Percentiles rank a stretch among this genome's conserved stretches.
phyloP scores from a whole-genome alignment of 2,797 vertebrate genomes.

The Microchirus variegatus region DNA sequence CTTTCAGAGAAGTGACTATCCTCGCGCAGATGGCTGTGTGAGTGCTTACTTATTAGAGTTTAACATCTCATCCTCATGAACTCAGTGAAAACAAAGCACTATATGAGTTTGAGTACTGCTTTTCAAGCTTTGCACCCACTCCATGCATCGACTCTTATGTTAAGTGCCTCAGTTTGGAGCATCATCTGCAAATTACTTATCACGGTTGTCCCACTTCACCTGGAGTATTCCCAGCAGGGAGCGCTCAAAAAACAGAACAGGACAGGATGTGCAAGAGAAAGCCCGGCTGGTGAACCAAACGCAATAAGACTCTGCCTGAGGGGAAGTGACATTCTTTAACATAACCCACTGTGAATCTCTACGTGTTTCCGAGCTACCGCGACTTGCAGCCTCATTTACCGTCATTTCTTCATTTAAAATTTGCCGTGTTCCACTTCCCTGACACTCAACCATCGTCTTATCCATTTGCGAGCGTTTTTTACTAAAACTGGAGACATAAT shows the following conservation, averaged over 20 bases:
- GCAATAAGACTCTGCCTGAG: conserved; percentile 30
- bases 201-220: conserved; percentile 50
- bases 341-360: conserved; percentile 38
- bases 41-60: conserved; percentile 32
- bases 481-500: conserved; percentile 7
- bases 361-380: conserved; percentile 2
- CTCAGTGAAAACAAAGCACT: conserved; percentile 44
- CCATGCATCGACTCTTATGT: conserved; percentile 28
- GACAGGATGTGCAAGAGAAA: conserved; percentile 32
- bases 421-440: neutral
- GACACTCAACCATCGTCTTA: conserved; percentile 14
- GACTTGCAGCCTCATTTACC: neutral
- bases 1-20: conserved; percentile 6
- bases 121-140: conserved; percentile 36
- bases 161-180: conserved; percentile 52
- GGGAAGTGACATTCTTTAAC: conserved; percentile 43
- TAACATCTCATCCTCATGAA: conserved; percentile 38
- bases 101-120: conserved; percentile 36
- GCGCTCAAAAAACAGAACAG: conserved; percentile 40
- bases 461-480: conserved; percentile 28
- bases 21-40: conserved; percentile 27
- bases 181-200: conserved; percentile 53
- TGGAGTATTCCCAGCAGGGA: conserved; percentile 55
- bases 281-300: conserved; percentile 42
- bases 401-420: conserved; percentile 10